phyloP scores from a whole-genome alignment of 2,113 vertebrate genomes.

The Oostethus manadensis region DNA sequence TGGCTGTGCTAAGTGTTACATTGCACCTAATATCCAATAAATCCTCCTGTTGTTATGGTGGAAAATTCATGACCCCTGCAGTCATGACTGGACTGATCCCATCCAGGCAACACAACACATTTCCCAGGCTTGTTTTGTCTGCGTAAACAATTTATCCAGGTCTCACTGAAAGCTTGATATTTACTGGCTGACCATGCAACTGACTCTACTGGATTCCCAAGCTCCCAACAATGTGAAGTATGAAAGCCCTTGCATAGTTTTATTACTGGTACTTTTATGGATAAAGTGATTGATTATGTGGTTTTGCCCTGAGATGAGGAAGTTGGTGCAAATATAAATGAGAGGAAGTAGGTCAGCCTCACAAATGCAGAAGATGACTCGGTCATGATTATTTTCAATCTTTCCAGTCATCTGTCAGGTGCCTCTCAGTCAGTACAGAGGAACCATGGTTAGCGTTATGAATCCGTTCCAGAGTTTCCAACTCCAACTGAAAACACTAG shows the following conservation, averaged over 20 bases:
- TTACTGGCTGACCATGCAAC: slow-evolving; percentile 10
- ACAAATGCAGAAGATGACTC: slow-evolving; percentile 13
- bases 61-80: slow-evolving; percentile 34
- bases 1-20: slow-evolving; percentile 42
- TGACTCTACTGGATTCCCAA: slow-evolving; percentile 15
- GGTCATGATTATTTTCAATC: neutral
- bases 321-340: neutral
- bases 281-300: neutral
- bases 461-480: too few species aligned
- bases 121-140: slow-evolving; percentile 45
- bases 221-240: slow-evolving; percentile 8
- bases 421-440: neutral
- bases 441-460: too few species aligned
- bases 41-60: slow-evolving; percentile 27
- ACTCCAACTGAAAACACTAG: too few species aligned
- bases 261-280: slow-evolving; percentile 8
- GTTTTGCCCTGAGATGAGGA: slow-evolving; percentile 4
- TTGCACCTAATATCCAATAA: slow-evolving; percentile 29
- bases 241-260: slow-evolving; percentile 10
- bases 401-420: slow-evolving; percentile 11
- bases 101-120: slow-evolving; percentile 38
- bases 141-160: slow-evolving; percentile 30
- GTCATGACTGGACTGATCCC: slow-evolving; percentile 38
- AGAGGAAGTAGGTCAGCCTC: slow-evolving; percentile 14
- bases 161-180: slow-evolving; percentile 20